These are phyloP conservation scores for Yponomeuta plumbellus DNA, from an alignment of 2,888 invertebrate genomes.

Conservation along the genomic window DNA sequence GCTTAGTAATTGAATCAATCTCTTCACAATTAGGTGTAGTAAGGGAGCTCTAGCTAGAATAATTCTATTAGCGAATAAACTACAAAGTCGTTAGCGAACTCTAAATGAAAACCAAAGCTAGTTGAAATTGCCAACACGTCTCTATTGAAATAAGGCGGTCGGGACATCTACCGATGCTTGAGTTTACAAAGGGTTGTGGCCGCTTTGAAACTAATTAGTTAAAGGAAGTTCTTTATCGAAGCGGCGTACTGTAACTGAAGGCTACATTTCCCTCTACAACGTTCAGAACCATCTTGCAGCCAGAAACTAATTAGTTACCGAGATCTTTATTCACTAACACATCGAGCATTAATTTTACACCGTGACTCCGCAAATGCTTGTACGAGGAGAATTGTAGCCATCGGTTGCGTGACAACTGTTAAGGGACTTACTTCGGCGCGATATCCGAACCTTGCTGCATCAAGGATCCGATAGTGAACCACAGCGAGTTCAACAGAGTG, in stretches of 20 bases:
- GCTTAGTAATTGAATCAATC: constrained; percentile 27
- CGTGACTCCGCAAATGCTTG: neutral
- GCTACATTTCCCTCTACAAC: constrained; percentile 54
- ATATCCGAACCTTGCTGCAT: constrained; percentile 96
- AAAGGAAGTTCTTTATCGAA: constrained; percentile 56
- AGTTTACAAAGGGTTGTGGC: constrained; percentile 70
- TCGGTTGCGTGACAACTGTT: constrained; percentile 27
- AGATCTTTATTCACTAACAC: neutral
- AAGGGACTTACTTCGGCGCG: constrained; percentile 88
- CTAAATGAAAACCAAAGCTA: constrained; percentile 50
- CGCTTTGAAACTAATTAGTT: constrained; percentile 72
- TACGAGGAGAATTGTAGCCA: constrained; percentile 35
- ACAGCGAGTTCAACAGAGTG: constrained; percentile 93
- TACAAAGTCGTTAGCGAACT: constrained; percentile 53
- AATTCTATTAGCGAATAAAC: constrained; percentile 55
- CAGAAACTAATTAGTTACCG: neutral
- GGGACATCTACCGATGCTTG: constrained; percentile 61
- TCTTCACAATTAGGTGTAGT: neutral
- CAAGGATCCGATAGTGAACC: constrained; percentile 95
- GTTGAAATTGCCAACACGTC: constrained; percentile 55
- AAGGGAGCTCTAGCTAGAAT: constrained; percentile 39
- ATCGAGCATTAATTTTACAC: neutral
- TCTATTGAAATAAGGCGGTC: constrained; percentile 61
- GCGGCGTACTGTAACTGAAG: constrained; percentile 54
- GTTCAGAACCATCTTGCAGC: constrained; percentile 4